Evolutionary conservation across 2,797 vertebrate genomes (phyloP).

Genomic region (Gouania willdenowi): DNA sequence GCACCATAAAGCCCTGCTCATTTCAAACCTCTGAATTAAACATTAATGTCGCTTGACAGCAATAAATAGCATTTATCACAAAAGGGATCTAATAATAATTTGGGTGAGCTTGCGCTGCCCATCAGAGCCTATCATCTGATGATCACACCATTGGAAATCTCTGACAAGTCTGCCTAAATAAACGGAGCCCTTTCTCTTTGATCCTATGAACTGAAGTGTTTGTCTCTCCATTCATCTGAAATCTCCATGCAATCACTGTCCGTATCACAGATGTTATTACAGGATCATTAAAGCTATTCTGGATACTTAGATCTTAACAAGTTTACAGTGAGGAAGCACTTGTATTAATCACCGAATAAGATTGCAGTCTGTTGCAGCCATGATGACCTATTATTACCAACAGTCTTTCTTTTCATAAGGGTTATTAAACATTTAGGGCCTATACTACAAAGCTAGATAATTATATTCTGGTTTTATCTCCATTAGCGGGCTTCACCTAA

Average conservation of each 20-base stretch:
- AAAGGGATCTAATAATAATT: slow-evolving; percentile 95
- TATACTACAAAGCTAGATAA: too few species aligned
- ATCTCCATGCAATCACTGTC: slow-evolving; percentile 55
- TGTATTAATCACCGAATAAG: slow-evolving; percentile 2
- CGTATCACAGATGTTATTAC: slow-evolving; percentile 52
- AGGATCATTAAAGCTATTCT: slow-evolving; percentile 40
- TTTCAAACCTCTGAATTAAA: slow-evolving; percentile 92
- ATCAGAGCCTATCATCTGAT: slow-evolving; percentile 89
- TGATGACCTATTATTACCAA: neutral
- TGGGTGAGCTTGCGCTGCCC: slow-evolving; percentile 82
- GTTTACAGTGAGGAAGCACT: slow-evolving; percentile 5
- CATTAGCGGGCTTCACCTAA: too few species aligned
- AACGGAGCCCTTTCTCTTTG: slow-evolving; percentile 80
- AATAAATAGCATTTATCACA: slow-evolving; percentile 99
- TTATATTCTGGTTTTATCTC: too few species aligned
- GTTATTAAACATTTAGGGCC: slow-evolving; percentile 30
- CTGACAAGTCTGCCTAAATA: slow-evolving; percentile 93
- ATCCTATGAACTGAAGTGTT: slow-evolving; percentile 67
- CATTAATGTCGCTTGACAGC: slow-evolving; percentile 94
- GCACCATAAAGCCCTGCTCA: slow-evolving; percentile 76
- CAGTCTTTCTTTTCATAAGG: slow-evolving; percentile 5
- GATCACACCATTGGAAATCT: slow-evolving; percentile 94
- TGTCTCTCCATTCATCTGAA: slow-evolving; percentile 48
- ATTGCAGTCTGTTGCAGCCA: slow-evolving; percentile 16
- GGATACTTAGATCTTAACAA: slow-evolving; percentile 7